phyloP scores from a whole-genome alignment of 2,888 invertebrate species.

The Zootermopsis nevadensis region DNA sequence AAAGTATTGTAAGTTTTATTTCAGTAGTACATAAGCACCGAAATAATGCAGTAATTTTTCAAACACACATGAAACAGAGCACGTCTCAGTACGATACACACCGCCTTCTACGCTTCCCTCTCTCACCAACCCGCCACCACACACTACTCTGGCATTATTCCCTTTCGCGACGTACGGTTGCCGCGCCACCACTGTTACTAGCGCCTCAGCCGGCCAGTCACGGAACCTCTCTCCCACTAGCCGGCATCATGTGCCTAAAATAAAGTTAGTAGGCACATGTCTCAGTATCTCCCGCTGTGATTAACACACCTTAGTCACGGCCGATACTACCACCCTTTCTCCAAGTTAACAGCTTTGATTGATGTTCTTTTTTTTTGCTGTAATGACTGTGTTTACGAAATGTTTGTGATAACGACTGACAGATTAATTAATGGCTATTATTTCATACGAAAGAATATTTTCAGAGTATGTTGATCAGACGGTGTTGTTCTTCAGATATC shows the following conservation, averaged over 20 bases:
- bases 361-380: not conserved
- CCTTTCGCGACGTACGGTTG: not conserved
- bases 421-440: no score
- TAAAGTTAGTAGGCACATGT: conserved; percentile 10
- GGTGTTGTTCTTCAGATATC: no score
- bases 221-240: conserved; percentile 2
- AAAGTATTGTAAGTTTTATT: not conserved
- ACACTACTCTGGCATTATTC: conserved; percentile 25
- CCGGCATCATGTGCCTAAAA: conserved; percentile 22
- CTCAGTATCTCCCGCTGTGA: not conserved
- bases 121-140: conserved; percentile 17
- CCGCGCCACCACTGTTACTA: conserved; percentile 16
- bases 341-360: not conserved
- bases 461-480: no score
- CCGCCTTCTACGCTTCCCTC: not conserved
- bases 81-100: conserved; percentile 6
- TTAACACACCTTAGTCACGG: not conserved
- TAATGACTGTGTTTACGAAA: no score
- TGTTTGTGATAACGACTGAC: no score
- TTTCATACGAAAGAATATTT: no score
- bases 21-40: not conserved
- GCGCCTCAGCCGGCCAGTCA: conserved; percentile 5
- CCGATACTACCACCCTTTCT: not conserved
- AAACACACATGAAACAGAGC: conserved; percentile 22
- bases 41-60: conserved; percentile 1